Conservation (phyloP, 2,888 invertebrate genomes). For the Trimorus sp. region DNA sequence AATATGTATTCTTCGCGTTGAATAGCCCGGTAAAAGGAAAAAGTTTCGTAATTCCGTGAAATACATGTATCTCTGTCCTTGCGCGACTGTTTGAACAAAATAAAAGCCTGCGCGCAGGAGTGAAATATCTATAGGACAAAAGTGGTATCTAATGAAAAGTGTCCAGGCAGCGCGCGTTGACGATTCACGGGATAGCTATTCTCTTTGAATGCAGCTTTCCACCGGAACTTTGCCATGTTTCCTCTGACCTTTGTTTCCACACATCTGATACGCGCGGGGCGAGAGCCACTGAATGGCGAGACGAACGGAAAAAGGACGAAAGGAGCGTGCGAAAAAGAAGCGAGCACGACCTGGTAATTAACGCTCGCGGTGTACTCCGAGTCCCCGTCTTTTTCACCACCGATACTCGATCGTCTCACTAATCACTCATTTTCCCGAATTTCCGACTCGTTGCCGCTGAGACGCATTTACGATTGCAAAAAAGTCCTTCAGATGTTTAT, state of each 20-base stretch:
- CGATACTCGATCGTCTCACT: slow-evolving; percentile 33
- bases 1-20: slow-evolving; percentile 7
- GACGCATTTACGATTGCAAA: slow-evolving; percentile 27
- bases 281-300: slow-evolving; percentile 66
- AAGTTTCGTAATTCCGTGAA: slow-evolving; percentile 43
- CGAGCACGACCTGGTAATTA: slow-evolving; percentile 71
- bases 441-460: slow-evolving; percentile 27
- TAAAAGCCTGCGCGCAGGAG: slow-evolving; percentile 67
- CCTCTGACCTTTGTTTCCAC: slow-evolving; percentile 74
- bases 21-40: slow-evolving; percentile 34
- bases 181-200: slow-evolving; percentile 69
- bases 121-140: slow-evolving; percentile 72
- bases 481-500: neutral
- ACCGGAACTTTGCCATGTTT: slow-evolving; percentile 71
- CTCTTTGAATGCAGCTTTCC: slow-evolving; percentile 69
- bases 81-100: slow-evolving; percentile 61
- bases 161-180: slow-evolving; percentile 67
- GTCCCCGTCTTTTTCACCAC: slow-evolving; percentile 30
- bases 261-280: slow-evolving; percentile 73
- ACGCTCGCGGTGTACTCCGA: slow-evolving; percentile 60
- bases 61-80: slow-evolving; percentile 57
- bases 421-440: slow-evolving; percentile 37
- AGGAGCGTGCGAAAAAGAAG: slow-evolving; percentile 62
- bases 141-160: slow-evolving; percentile 75
- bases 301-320: slow-evolving; percentile 68